Conservation (phyloP, 2,888 invertebrate genomes). For the Acrocera orbiculus region DNA sequence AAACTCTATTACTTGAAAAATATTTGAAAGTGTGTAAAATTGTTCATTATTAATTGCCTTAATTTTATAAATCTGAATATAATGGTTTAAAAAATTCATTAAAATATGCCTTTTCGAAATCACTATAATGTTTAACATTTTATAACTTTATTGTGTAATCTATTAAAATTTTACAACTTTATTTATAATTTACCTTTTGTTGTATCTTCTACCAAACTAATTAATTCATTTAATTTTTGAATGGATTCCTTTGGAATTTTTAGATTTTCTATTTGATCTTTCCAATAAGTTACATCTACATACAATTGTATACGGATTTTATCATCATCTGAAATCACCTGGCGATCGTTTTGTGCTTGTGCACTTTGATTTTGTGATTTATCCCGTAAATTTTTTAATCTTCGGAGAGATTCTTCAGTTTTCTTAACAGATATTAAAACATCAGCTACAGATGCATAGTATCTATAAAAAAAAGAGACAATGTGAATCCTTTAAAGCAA, state of each 20-base stretch:
- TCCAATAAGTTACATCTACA: slow-evolving; percentile 66
- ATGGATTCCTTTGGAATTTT: slow-evolving; percentile 38
- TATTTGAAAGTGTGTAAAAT: too few relatives aligned
- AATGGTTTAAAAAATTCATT: too few relatives aligned
- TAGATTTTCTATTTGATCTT: slow-evolving; percentile 40
- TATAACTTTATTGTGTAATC: too few relatives aligned
- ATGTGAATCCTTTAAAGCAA: too few relatives aligned
- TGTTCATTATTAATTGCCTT: too few relatives aligned
- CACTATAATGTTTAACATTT: too few relatives aligned
- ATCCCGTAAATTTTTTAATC: slow-evolving; percentile 70
- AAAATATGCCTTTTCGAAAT: too few relatives aligned
- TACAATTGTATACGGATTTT: slow-evolving; percentile 83
- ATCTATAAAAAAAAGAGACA: slow-evolving; percentile 30
- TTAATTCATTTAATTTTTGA: slow-evolving; percentile 40
- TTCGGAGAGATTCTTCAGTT: slow-evolving; percentile 84
- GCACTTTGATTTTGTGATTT: slow-evolving; percentile 24
- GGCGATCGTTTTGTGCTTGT: slow-evolving; percentile 18
- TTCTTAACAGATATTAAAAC: slow-evolving; percentile 85
- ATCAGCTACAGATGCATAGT: slow-evolving; percentile 60
- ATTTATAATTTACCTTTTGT: slow-evolving; percentile 2
- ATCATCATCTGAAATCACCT: slow-evolving; percentile 68
- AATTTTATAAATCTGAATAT: too few relatives aligned
- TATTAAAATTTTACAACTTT: too few relatives aligned
- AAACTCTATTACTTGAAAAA: too few relatives aligned
- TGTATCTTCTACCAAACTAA: slow-evolving; percentile 40